Percentiles rank a stretch among this genome's conserved stretches.
Evolutionary conservation across 92 coral and sea anemone species (phyloP).

Genomic region (Phenganax marumi): DNA sequence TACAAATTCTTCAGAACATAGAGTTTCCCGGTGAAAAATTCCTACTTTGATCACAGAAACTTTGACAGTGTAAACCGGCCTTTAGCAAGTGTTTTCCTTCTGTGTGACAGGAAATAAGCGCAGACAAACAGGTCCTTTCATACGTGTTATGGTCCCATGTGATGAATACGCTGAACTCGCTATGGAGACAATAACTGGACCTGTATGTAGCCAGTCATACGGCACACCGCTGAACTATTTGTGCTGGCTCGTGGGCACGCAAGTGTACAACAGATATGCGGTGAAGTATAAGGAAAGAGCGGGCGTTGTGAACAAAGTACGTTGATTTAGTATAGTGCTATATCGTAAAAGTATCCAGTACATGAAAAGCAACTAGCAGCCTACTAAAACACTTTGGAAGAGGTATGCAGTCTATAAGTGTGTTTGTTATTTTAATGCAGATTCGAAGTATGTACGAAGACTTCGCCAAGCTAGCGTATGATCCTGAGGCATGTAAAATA

Average conservation of each 20-base stretch:
- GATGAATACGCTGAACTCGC: constrained; percentile 83
- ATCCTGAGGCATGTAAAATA: constrained; percentile 58
- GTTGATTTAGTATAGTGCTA: background rate
- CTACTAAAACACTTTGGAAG: background rate
- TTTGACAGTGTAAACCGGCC: too few relatives aligned
- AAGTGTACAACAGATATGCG: constrained; percentile 74
- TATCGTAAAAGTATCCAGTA: background rate
- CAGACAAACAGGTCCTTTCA: constrained; percentile 80
- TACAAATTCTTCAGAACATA: too few relatives aligned
- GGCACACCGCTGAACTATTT: constrained; percentile 91
- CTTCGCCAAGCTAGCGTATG: constrained; percentile 71
- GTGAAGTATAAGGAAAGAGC: constrained; percentile 80
- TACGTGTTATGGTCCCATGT: constrained; percentile 70
- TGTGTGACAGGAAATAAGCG: constrained; percentile 57
- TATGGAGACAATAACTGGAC: constrained; percentile 82
- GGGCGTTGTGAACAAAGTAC: constrained; percentile 78
- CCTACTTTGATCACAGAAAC: too few relatives aligned
- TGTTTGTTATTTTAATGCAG: constrained; percentile 35
- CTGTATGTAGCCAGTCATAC: constrained; percentile 81
- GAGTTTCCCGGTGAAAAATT: too few relatives aligned
- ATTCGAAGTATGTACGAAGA: constrained; percentile 79
- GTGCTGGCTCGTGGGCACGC: constrained; percentile 93
- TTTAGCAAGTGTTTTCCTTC: background rate
- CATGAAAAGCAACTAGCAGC: too few relatives aligned
- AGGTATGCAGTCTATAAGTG: background rate